phyloP scores from a whole-genome alignment of 2,888 invertebrate species.

The Leucoma salicis region DNA sequence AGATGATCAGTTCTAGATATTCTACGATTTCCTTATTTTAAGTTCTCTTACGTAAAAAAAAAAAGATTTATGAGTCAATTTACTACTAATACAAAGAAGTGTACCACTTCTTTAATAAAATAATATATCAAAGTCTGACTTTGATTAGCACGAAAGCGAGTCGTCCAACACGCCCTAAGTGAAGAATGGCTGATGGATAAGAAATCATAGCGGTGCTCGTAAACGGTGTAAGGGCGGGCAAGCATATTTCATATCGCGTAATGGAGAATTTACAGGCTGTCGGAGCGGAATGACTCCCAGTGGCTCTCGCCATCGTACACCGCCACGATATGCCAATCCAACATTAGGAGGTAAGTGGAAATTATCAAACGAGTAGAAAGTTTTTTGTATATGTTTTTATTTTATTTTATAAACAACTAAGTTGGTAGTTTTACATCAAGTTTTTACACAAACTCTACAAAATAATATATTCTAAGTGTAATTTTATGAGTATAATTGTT shows the following conservation, averaged over 20 bases:
- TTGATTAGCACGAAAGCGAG: conserved; percentile 28
- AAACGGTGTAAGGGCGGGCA: conserved; percentile 55
- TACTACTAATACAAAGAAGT: not conserved
- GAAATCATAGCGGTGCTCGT: conserved; percentile 57
- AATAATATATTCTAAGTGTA: no score
- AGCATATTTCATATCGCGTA: conserved; percentile 82
- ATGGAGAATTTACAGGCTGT: conserved; percentile 83
- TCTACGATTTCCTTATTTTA: not conserved
- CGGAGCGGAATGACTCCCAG: conserved; percentile 78
- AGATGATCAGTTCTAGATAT: no score
- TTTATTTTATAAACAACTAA: no score
- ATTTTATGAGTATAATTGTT: no score
- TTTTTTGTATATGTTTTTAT: no score
- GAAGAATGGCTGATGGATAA: conserved; percentile 47
- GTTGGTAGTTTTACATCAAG: no score
- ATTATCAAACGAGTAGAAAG: no score
- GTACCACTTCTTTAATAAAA: conserved; percentile 8
- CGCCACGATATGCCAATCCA: conserved; percentile 34
- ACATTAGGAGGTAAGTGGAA: conserved; percentile 41
- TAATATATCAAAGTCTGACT: conserved; percentile 14
- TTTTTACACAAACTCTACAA: no score
- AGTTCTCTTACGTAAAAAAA: not conserved
- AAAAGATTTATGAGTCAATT: conserved; percentile 7
- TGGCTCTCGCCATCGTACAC: conserved; percentile 60
- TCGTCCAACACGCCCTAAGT: conserved; percentile 29